Conservation (phyloP, 2,888 invertebrate genomes). For the Ganaspis brasiliensis region DNA sequence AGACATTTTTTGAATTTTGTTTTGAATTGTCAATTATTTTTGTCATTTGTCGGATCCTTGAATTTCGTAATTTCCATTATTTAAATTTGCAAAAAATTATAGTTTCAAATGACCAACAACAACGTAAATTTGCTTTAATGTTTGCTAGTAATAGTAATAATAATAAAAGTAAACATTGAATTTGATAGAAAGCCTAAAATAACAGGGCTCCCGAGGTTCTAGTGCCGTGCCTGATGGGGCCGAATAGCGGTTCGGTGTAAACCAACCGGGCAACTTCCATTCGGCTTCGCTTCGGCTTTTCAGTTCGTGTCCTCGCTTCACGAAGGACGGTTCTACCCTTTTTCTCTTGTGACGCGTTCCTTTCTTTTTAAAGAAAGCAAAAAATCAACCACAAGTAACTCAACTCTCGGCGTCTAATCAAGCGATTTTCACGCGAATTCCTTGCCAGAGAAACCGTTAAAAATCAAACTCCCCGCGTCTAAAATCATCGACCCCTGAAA, state of each 20-base stretch:
- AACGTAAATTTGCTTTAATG: no score
- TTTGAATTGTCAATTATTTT: no score
- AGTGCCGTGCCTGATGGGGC: conserved; percentile 42
- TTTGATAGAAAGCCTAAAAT: not conserved
- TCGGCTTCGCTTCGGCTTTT: conserved; percentile 47
- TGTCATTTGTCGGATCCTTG: no score
- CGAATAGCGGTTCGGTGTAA: conserved; percentile 63
- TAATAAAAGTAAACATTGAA: not conserved
- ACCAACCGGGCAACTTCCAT: conserved; percentile 60
- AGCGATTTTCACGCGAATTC: no score
- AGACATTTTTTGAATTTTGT: no score
- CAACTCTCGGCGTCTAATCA: not conserved
- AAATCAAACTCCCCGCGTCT: no score
- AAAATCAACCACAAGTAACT: conserved; percentile 1
- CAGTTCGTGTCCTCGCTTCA: conserved; percentile 43
- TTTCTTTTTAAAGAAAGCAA: not conserved
- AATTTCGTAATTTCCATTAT: no score
- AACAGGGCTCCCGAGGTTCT: not conserved
- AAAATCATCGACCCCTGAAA: no score
- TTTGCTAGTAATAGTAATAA: no score
- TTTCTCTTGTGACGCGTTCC: not conserved
- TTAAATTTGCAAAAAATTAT: no score
- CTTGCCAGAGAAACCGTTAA: no score
- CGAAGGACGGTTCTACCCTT: conserved; percentile 13
- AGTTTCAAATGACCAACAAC: no score